phyloP scores from a whole-genome alignment of 2,797 vertebrate genomes.

The Pelobates cultripes region DNA sequence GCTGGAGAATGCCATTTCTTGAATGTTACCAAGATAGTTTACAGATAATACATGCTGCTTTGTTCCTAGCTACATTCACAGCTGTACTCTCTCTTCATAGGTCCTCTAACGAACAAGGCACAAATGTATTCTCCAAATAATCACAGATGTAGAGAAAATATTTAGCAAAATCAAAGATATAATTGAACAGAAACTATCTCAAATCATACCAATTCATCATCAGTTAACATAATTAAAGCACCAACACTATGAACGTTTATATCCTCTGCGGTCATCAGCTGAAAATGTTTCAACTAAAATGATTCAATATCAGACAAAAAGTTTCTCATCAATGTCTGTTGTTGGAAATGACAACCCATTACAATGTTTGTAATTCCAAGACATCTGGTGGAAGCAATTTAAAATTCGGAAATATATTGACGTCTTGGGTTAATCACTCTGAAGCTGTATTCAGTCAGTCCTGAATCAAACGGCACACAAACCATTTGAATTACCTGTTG shows the following conservation, averaged over 20 bases:
- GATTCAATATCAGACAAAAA: conserved; percentile 9
- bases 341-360: conserved; percentile 27
- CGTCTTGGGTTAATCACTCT: not conserved
- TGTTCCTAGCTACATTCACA: not conserved
- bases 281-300: conserved; percentile 21
- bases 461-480: too few species aligned
- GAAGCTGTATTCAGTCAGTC: too few species aligned
- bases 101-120: not conserved
- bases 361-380: conserved; percentile 7
- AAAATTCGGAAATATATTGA: not conserved
- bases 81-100: not conserved
- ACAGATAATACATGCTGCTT: not conserved
- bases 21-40: not conserved
- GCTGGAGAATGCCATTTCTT: not conserved
- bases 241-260: not conserved
- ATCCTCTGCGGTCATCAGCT: conserved; percentile 1
- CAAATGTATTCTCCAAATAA: not conserved
- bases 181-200: conserved; percentile 3
- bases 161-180: conserved; percentile 15
- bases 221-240: conserved; percentile 27
- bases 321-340: conserved; percentile 31
- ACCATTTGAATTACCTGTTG: too few species aligned
- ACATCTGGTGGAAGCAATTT: conserved; percentile 28
- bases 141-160: not conserved
- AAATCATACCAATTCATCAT: conserved; percentile 29